Conservation (phyloP, 2,113 vertebrate genomes). For the Leptosomus discolor region DNA sequence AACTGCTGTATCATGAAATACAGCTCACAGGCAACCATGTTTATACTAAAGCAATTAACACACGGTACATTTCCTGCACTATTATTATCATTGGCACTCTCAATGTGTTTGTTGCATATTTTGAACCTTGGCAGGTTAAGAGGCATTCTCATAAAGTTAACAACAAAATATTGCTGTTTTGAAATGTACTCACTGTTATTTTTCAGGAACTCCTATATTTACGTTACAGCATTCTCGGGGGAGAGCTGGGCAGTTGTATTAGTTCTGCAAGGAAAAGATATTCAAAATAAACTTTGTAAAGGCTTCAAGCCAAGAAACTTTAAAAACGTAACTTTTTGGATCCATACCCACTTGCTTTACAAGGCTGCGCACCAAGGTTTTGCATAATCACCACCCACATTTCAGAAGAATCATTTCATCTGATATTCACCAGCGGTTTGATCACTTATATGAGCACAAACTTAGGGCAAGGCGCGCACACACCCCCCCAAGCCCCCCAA, state of each 20-base stretch:
- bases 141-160: not conserved
- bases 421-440: not conserved
- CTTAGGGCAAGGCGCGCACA: not conserved
- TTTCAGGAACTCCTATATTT: conserved; percentile 39
- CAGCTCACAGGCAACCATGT: conserved; percentile 8
- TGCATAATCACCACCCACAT: not conserved
- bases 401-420: not conserved
- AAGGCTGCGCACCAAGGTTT: not conserved
- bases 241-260: not conserved
- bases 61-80: conserved; percentile 1
- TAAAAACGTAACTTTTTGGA: not conserved
- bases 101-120: not conserved
- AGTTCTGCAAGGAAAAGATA: conserved; percentile 37
- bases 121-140: not conserved
- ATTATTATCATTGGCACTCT: not conserved
- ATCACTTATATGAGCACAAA: not conserved
- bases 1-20: not conserved
- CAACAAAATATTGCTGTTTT: not conserved
- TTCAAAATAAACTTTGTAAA: not conserved
- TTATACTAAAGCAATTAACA: conserved; percentile 39
- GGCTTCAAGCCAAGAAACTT: not conserved
- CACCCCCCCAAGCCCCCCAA: no score
- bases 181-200: conserved; percentile 47
- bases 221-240: not conserved
- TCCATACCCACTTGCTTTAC: not conserved